phyloP scores from a whole-genome alignment of 2,113 vertebrate genomes.

The Ellobius talpinus region DNA sequence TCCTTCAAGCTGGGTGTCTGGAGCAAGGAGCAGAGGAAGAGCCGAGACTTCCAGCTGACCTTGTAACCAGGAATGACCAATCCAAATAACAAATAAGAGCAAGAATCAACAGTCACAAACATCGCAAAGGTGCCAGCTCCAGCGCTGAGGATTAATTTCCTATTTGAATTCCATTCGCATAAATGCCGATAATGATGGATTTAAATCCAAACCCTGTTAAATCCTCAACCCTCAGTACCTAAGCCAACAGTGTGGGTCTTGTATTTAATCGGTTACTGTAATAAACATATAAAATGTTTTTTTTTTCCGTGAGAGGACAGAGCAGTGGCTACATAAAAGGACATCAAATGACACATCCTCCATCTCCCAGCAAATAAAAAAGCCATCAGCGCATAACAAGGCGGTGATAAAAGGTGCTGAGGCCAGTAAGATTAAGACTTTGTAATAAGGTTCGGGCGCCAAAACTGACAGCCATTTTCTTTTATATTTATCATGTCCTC shows the following conservation, averaged over 20 bases:
- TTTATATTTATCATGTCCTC: constrained; percentile 96
- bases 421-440: constrained; percentile 96
- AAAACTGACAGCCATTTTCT: constrained; percentile 95
- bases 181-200: constrained; percentile 76
- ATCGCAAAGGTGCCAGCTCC: constrained; percentile 31
- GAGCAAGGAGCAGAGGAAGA: constrained; percentile 68
- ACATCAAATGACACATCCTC: constrained; percentile 94
- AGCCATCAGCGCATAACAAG: constrained; percentile 95
- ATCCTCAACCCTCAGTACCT: constrained; percentile 69
- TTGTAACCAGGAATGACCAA: constrained; percentile 84
- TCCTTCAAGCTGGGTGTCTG: constrained; percentile 78
- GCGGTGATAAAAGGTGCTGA: constrained; percentile 94
- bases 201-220: constrained; percentile 74
- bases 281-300: constrained; percentile 90
- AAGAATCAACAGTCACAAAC: constrained; percentile 76
- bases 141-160: constrained; percentile 77
- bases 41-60: constrained; percentile 83
- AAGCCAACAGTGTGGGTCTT: constrained; percentile 80
- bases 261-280: constrained; percentile 89
- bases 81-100: constrained; percentile 75
- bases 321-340: constrained; percentile 92
- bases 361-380: constrained; percentile 94
- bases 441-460: constrained; percentile 94
- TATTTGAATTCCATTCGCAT: constrained; percentile 79
- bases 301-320: constrained; percentile 88